phyloP scores from a whole-genome alignment of 2,888 invertebrate genomes.

The Agrochola lychnidis region DNA sequence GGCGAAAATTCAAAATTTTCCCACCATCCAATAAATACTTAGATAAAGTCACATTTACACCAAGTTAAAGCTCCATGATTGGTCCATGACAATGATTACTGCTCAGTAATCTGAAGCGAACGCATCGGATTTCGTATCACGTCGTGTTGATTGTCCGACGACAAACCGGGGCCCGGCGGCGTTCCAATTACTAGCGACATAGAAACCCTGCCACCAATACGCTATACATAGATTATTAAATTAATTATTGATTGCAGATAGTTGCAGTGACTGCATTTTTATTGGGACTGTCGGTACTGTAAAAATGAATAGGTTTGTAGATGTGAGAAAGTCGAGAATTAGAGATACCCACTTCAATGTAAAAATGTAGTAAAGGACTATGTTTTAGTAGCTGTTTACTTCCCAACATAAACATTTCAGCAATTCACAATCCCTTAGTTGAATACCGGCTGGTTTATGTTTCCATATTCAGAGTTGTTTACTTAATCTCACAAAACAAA shows the following conservation, averaged over 20 bases:
- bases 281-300: slow-evolving; percentile 10
- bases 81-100: slow-evolving; percentile 81
- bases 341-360: neutral
- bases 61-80: slow-evolving; percentile 72
- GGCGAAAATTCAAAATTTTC: slow-evolving; percentile 15
- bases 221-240: slow-evolving; percentile 64
- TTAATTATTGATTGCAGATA: slow-evolving; percentile 53
- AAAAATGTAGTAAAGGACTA: neutral
- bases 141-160: slow-evolving; percentile 89
- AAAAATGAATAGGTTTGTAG: neutral
- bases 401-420: slow-evolving; percentile 12
- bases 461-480: slow-evolving; percentile 27
- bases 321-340: too few species aligned
- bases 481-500: slow-evolving; percentile 32
- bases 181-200: slow-evolving; percentile 88
- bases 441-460: slow-evolving; percentile 16
- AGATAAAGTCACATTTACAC: slow-evolving; percentile 60
- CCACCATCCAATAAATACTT: slow-evolving; percentile 44
- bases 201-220: slow-evolving; percentile 80
- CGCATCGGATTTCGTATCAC: slow-evolving; percentile 89
- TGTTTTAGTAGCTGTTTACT: slow-evolving; percentile 3
- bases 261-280: slow-evolving; percentile 29
- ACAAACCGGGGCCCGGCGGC: slow-evolving; percentile 84
- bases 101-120: slow-evolving; percentile 78
- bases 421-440: slow-evolving; percentile 8